Evolutionary conservation across 2,113 vertebrate species (phyloP), one percentile per base, ranked within the genome.

Genomic region (Leptobrachium leishanense): DNA sequence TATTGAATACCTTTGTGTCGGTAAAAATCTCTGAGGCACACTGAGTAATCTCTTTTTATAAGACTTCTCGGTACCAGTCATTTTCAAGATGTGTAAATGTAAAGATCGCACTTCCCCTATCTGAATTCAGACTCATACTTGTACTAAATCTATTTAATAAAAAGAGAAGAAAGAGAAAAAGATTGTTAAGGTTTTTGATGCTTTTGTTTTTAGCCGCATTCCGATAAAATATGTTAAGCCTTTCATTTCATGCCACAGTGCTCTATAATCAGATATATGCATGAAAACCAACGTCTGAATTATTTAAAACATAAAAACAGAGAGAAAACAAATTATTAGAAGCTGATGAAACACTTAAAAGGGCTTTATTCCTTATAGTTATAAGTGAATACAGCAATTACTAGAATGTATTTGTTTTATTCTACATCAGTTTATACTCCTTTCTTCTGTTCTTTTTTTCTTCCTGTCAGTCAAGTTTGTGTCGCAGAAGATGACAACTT

Each of bases 1-100:
- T 59, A 41, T 39, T 63, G 55, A 20, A 77, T 55, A 54, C 69
- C 40, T 43, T 71, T 78, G 43, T 65, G 70, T 78, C 55, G 65
- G 69, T 72, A 64, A 72, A 73, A 79, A 57, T 68, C 46, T 79
- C 68, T 42, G 11, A 12, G 68, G 43, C 76, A 66, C 46, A 43
- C n/a, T 31, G 41, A 50, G 62, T 73, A 79, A 79, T 79, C 77
- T 79, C 77, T 73, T 55, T 46, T 5, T 57, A 79, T 79, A 44
- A 79, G 77, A 64, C 59, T 62, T 6, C 55, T 77, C n/a, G 43
- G 12, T 65, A 65, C 43, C 71, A 53, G 68, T 46, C 13, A 71
- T 78, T 64, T 73, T 57, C 43, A 40, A 53, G 76, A 78, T 78
- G 62, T 39, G 13, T 31, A 2, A 43, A 50, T 39, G 13, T 31